phyloP scores from a whole-genome alignment of 2,113 vertebrate species.

The Miniopterus natalensis region DNA sequence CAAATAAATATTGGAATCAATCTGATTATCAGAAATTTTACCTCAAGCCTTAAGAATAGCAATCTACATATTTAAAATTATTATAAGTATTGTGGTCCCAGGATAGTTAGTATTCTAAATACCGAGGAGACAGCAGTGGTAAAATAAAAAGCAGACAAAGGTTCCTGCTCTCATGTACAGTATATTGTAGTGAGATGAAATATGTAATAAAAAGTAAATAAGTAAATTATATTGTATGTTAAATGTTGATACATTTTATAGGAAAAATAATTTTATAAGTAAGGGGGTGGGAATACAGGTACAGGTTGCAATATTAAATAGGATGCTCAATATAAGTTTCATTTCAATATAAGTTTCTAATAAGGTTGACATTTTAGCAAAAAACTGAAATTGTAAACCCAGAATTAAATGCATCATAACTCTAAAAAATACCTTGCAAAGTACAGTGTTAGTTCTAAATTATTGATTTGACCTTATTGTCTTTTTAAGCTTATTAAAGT shows the following conservation, averaged over 20 bases:
- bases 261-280: background rate
- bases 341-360: background rate
- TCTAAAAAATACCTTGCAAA: background rate
- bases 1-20: background rate
- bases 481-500: constrained; percentile 4
- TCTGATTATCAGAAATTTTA: background rate
- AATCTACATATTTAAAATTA: background rate
- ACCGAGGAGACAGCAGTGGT: background rate
- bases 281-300: background rate
- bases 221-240: background rate
- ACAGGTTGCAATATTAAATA: background rate
- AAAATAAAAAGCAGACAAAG: background rate
- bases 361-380: background rate
- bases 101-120: background rate
- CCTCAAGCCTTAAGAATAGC: background rate
- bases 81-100: background rate
- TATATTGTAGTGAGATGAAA: constrained; percentile 2
- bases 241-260: background rate
- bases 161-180: background rate
- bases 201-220: background rate
- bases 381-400: background rate
- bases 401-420: background rate
- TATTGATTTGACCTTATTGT: background rate
- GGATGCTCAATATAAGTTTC: background rate
- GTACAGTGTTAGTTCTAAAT: background rate